phyloP scores from a whole-genome alignment of 1,140 invertebrate species.

The Delia radicum region DNA sequence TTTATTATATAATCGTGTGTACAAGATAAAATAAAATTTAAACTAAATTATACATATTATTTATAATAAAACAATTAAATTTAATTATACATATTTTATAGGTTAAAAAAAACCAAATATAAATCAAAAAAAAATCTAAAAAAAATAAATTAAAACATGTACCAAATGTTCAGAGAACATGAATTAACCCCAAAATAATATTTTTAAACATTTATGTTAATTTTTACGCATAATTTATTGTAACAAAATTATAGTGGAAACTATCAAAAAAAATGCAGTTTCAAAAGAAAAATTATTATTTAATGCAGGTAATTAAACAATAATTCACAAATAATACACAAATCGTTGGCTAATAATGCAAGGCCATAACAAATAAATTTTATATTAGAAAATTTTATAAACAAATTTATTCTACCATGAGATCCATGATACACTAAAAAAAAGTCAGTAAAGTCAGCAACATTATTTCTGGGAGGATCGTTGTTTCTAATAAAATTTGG shows the following conservation, averaged over 20 bases:
- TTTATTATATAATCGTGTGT: slow-evolving; percentile 21
- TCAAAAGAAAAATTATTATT: neutral
- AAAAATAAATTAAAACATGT: neutral
- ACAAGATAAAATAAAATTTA: neutral
- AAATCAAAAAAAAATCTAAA: neutral
- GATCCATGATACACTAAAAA: too few relatives aligned
- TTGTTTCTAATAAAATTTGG: too few relatives aligned
- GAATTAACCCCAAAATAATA: neutral
- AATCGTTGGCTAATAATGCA: too few relatives aligned
- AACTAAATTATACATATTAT: neutral
- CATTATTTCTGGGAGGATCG: too few relatives aligned
- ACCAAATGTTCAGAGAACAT: slow-evolving; percentile 22
- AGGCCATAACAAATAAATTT: too few relatives aligned
- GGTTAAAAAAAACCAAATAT: neutral
- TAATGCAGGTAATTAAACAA: too few relatives aligned
- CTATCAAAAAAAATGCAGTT: neutral
- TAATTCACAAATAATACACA: too few relatives aligned
- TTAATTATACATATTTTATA: slow-evolving; percentile 11
- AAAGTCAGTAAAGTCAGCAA: too few relatives aligned
- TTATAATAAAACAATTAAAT: neutral
- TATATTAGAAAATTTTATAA: too few relatives aligned
- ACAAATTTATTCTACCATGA: too few relatives aligned
- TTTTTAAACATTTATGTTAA: neutral
- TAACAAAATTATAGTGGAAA: neutral
- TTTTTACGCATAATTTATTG: slow-evolving; percentile 26